phyloP scores from a whole-genome alignment of 1,140 invertebrate species.

The Psilanteris sp. region DNA sequence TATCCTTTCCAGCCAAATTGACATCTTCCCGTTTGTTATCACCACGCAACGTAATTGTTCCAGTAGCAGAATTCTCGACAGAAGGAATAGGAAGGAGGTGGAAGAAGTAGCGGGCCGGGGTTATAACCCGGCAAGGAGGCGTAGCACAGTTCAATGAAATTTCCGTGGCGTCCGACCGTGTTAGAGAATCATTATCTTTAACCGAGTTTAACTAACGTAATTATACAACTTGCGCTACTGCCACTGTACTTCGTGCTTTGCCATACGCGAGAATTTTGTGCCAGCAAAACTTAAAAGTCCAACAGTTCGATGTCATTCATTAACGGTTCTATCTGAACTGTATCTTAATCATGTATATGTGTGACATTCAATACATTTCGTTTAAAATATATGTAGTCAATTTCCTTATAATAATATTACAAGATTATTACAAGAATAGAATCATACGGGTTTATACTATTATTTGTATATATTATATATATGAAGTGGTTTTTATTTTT shows the following conservation, averaged over 20 bases:
- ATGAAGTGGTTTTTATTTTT: too few species aligned
- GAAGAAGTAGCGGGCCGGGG: slow-evolving; percentile 31
- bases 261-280: slow-evolving; percentile 47
- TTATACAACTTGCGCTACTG: slow-evolving; percentile 54
- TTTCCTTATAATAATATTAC: too few species aligned
- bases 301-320: slow-evolving; percentile 24
- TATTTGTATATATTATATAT: too few species aligned
- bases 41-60: slow-evolving; percentile 39
- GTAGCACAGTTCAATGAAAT: slow-evolving; percentile 57
- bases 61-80: slow-evolving; percentile 52
- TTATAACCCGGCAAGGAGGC: slow-evolving; percentile 45
- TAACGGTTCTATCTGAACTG: slow-evolving; percentile 41
- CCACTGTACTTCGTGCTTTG: slow-evolving; percentile 16
- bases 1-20: slow-evolving; percentile 39
- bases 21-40: slow-evolving; percentile 46
- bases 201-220: slow-evolving; percentile 62
- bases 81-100: slow-evolving; percentile 37
- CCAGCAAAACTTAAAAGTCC: slow-evolving; percentile 20
- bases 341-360: too few species aligned
- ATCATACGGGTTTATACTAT: too few species aligned
- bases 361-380: too few species aligned
- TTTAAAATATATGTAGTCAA: too few species aligned
- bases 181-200: slow-evolving; percentile 64
- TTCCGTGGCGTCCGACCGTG: slow-evolving; percentile 59
- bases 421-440: too few species aligned